A percentile compares a stretch with the other conserved stretches of the same genome.
Conservation (phyloP, 2,888 invertebrate species). For the Perdita meconis region DNA sequence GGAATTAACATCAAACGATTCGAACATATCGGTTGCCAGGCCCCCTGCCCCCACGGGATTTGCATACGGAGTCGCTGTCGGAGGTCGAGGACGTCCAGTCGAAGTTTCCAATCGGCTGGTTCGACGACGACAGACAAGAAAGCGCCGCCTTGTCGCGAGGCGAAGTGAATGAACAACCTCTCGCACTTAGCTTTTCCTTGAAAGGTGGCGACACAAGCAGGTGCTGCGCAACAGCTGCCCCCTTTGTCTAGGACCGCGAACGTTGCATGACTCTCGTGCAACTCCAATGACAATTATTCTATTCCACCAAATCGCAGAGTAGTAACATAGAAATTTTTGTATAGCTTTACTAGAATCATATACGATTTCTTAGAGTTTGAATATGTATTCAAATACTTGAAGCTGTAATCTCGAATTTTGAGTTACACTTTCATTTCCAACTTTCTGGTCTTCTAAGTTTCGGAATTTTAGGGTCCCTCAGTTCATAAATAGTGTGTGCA, state of each 20-base stretch:
- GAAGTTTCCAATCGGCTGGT: constrained; percentile 45
- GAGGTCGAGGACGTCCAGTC: constrained; percentile 62
- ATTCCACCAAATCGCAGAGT: no score
- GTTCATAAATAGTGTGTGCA: no score
- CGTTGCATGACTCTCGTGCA: constrained; percentile 15
- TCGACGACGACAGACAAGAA: constrained; percentile 20
- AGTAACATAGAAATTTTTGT: no score
- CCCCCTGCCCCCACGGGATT: constrained; percentile 17
- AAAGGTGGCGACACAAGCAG: constrained; percentile 63
- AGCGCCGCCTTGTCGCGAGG: constrained; percentile 21
- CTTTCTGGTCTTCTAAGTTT: background rate
- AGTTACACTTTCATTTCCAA: no score
- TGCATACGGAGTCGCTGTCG: constrained; percentile 32
- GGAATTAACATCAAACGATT: constrained; percentile 16
- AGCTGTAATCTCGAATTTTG: no score
- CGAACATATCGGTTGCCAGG: constrained; percentile 41
- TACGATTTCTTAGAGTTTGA: no score
- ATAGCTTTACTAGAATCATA: no score
- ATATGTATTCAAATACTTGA: no score
- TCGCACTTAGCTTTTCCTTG: constrained; percentile 50
- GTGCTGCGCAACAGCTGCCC: constrained; percentile 62
- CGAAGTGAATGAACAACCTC: constrained; percentile 42
- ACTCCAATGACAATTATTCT: constrained; percentile 14
- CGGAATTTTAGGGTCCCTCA: no score
- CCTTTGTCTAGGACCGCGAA: constrained; percentile 61